Evolutionary conservation across 2,113 vertebrate species (phyloP), one percentile per base, ranked within the genome.

Genomic region (Diphyllodes magnificus): DNA sequence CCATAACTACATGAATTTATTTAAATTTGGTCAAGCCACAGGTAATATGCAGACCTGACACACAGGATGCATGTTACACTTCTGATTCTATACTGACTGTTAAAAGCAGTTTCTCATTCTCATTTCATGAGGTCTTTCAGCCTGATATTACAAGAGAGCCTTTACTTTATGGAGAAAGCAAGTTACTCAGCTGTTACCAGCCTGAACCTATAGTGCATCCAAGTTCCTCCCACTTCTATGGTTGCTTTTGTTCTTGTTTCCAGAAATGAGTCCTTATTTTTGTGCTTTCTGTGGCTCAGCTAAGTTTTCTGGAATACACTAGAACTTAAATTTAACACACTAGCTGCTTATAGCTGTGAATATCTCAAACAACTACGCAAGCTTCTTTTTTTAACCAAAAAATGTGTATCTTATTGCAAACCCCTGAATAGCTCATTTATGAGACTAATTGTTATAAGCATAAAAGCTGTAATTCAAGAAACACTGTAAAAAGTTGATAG

Each of bases 41-140:
- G 53, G 21, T 56, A 66, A 31, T 6, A 40, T 0, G 14, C 11
- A 49, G 72, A 63, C 21, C 42, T 35, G 37, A 71, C 11, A 68
- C 0, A 0, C 20, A 53, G 14, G 39, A 64, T 30, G 60, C 3
- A 2, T 6, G 17, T 11, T 14, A 61, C 28, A 8, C 9, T 56
- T 69, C 20, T n/a, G 37, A 31, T 53, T 69, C 31, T 23, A 8
- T 5, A 14, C 7, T 9, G 54, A 65, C 4, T 9, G 44, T 14
- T 77, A 50, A 54, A 83, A 73, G 37, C 13, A 27, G 9, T 19
- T 45, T 66, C 33, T 61, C 30, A 12, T 28, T 66, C 39, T 57
- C 44, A 15, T 53, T 92, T 60, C 68, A 40, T 12, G 6, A 79
- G 13, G 23, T 54, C 44, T 42, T 86, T 68, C 50, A 65, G 37